Conservation (phyloP, 2,797 vertebrate species). For the Chelonia mydas region DNA sequence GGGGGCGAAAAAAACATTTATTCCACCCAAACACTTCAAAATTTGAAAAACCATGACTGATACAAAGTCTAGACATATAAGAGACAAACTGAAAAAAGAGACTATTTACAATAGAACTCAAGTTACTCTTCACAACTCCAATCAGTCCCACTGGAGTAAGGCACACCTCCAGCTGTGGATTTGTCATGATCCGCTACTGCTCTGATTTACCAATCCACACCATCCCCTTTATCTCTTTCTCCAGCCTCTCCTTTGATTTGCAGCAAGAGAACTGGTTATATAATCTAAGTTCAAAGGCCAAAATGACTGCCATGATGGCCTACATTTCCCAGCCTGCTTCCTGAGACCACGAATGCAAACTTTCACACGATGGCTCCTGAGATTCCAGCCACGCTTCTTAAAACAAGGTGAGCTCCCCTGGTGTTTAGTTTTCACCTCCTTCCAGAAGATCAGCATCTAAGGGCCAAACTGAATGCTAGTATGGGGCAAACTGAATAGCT, state of each 20-base stretch:
- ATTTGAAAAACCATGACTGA: not conserved
- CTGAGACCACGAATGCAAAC: not conserved
- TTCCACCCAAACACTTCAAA: slow-evolving; percentile 29
- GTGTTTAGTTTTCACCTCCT: not conserved
- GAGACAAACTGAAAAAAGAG: not conserved
- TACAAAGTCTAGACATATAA: slow-evolving; percentile 25
- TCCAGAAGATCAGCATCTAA: not conserved
- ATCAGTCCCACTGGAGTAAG: not conserved
- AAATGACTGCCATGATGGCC: not conserved
- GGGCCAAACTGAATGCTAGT: not conserved
- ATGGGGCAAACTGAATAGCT: not conserved
- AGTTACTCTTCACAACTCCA: not conserved
- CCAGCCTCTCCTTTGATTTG: not conserved
- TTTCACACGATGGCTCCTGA: not conserved
- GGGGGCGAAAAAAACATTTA: slow-evolving; percentile 1
- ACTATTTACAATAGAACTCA: not conserved
- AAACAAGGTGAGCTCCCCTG: not conserved
- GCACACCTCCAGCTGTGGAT: not conserved
- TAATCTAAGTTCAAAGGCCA: not conserved
- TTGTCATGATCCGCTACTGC: not conserved
- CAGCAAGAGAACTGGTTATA: not conserved
- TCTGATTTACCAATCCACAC: not conserved
- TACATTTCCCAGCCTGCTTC: not conserved
- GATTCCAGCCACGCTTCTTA: not conserved
- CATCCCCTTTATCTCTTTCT: not conserved